phyloP scores from a whole-genome alignment of 2,113 vertebrate genomes.

The Tinamus guttatus region DNA sequence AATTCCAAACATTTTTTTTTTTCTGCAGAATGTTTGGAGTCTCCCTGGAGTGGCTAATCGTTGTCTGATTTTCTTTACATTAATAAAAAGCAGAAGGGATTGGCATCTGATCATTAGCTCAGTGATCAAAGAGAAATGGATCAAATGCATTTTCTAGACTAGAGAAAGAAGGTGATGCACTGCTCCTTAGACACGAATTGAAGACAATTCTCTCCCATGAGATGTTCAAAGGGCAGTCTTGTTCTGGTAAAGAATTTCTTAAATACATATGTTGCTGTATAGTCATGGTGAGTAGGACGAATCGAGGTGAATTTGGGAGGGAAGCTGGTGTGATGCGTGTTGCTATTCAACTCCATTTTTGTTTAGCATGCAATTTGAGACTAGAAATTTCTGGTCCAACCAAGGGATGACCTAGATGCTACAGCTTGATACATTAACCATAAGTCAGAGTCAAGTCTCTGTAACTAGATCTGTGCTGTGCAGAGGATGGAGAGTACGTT shows the following conservation, averaged over 20 bases:
- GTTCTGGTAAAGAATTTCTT: background rate
- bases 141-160: background rate
- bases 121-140: background rate
- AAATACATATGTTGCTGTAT: background rate
- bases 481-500: background rate
- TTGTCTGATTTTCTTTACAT: background rate
- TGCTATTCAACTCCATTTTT: background rate
- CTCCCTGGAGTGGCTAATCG: background rate
- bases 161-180: background rate
- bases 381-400: background rate
- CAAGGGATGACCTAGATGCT: background rate
- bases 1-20: background rate
- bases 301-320: background rate
- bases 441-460: background rate
- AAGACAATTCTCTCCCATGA: background rate
- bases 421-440: background rate
- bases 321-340: background rate
- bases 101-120: rapidly evolving
- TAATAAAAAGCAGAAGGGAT: background rate
- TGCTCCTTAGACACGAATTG: background rate
- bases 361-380: background rate
- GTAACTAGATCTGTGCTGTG: background rate
- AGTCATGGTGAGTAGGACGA: background rate
- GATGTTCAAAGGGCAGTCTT: background rate
- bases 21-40: background rate